These are phyloP conservation scores for Epinephelus fuscoguttatus DNA, from an alignment of 2,113 vertebrate species.

Conservation along the genomic window DNA sequence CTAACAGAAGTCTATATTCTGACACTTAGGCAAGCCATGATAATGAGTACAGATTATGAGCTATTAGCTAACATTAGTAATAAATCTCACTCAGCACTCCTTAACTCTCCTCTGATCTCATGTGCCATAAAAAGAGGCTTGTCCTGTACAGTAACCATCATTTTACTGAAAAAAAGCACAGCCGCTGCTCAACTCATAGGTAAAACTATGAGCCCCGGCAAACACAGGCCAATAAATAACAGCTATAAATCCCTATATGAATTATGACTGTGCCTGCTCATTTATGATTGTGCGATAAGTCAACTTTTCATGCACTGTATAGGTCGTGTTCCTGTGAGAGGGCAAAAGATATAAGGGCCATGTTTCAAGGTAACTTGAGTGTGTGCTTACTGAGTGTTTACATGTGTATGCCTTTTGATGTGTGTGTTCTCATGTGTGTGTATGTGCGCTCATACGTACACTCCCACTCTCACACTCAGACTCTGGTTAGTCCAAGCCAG, in stretches of 20 bases:
- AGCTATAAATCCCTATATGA: constrained; percentile 71
- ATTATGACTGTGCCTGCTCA: constrained; percentile 53
- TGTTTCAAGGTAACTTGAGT: constrained; percentile 60
- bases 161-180: constrained; percentile 28
- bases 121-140: constrained; percentile 65
- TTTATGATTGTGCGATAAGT: constrained; percentile 65
- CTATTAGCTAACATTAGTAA: constrained; percentile 46
- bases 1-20: not conserved
- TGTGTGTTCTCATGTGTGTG: constrained; percentile 33
- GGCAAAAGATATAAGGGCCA: constrained; percentile 40
- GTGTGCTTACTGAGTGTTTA: constrained; percentile 58
- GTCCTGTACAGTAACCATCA: constrained; percentile 53
- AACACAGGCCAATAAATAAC: constrained; percentile 66
- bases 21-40: constrained; percentile 4
- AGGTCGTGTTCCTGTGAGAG: constrained; percentile 39
- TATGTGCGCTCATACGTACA: constrained; percentile 7
- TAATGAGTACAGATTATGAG: constrained; percentile 44
- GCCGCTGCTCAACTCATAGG: constrained; percentile 1
- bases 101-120: constrained; percentile 69
- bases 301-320: constrained; percentile 55
- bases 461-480: constrained; percentile 73
- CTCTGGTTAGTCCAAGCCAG: constrained; percentile 74
- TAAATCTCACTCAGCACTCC: constrained; percentile 60
- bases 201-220: constrained; percentile 45
- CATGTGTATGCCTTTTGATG: constrained; percentile 61